Percentiles rank a stretch among this genome's conserved stretches.
phyloP scores from a whole-genome alignment of 2,888 invertebrate genomes.

The Theristus sp. region DNA sequence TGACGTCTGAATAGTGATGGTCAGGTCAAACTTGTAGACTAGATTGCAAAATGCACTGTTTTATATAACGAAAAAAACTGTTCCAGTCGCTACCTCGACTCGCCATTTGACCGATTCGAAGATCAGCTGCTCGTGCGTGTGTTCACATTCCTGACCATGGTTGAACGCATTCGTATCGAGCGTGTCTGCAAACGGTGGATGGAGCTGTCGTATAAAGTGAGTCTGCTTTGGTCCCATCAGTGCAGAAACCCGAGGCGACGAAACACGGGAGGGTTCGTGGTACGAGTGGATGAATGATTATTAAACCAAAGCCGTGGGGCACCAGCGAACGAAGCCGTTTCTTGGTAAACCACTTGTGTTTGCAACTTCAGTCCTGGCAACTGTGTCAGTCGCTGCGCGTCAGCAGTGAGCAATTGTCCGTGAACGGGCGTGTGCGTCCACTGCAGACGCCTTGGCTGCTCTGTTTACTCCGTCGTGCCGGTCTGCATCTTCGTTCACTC shows the following conservation, averaged over 20 bases:
- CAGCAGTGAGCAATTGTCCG: background rate
- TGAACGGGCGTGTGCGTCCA: background rate
- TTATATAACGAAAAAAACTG: no score
- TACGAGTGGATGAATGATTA: no score
- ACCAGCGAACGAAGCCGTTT: no score
- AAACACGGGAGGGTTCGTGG: background rate
- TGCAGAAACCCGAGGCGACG: background rate
- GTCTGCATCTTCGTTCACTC: slow-evolving; percentile 11
- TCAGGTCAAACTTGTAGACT: no score
- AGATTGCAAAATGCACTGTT: no score
- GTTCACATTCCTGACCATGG: slow-evolving; percentile 15
- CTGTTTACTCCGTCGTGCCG: background rate
- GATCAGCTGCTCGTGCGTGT: slow-evolving; percentile 7
- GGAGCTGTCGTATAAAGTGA: slow-evolving; percentile 14
- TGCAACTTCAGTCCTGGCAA: background rate
- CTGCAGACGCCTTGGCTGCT: background rate
- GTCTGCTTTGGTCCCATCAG: slow-evolving; percentile 8
- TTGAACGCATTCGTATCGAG: slow-evolving; percentile 23
- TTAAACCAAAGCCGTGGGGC: no score
- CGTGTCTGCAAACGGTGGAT: slow-evolving; percentile 23
- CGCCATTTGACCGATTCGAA: background rate
- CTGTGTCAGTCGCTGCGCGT: background rate
- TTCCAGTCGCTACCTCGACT: background rate
- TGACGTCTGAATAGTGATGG: no score
- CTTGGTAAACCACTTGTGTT: no score